Evolutionary conservation across 2,888 invertebrate species (phyloP).

Genomic region (Notodonta dromedarius): DNA sequence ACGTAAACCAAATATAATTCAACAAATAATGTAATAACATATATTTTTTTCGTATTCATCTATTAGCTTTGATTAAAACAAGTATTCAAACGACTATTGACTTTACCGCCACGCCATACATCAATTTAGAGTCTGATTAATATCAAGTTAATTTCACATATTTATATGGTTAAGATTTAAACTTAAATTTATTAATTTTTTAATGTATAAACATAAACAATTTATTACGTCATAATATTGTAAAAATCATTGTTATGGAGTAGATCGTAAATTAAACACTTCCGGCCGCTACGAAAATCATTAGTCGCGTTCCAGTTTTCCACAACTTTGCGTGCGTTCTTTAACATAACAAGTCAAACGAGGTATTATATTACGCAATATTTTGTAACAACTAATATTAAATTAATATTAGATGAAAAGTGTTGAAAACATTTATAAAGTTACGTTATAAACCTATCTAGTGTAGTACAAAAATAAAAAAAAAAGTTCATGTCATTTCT

Average conservation of each 20-base stretch:
- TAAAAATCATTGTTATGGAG: neutral
- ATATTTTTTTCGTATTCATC: neutral
- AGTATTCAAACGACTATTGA: slow-evolving; percentile 33
- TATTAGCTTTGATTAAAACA: slow-evolving; percentile 3
- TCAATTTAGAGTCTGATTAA: slow-evolving; percentile 19
- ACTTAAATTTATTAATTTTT: no score
- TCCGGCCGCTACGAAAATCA: slow-evolving; percentile 43
- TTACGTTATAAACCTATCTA: no score
- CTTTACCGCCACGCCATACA: slow-evolving; percentile 48
- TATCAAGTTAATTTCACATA: neutral
- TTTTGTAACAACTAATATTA: no score
- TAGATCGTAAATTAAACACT: slow-evolving; percentile 9
- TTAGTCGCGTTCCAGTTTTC: slow-evolving; percentile 38
- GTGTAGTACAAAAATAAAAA: no score
- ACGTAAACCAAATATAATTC: neutral
- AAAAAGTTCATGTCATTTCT: no score
- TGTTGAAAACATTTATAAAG: no score
- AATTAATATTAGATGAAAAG: no score
- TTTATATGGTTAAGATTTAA: no score
- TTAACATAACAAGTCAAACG: slow-evolving; percentile 10
- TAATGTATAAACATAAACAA: neutral
- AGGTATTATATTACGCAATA: no score
- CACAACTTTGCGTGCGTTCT: neutral
- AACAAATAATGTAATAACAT: neutral
- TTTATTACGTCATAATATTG: neutral